These are phyloP conservation scores for Melipona beecheii DNA, from an alignment of 2,888 invertebrate species.

Conservation along the genomic window DNA sequence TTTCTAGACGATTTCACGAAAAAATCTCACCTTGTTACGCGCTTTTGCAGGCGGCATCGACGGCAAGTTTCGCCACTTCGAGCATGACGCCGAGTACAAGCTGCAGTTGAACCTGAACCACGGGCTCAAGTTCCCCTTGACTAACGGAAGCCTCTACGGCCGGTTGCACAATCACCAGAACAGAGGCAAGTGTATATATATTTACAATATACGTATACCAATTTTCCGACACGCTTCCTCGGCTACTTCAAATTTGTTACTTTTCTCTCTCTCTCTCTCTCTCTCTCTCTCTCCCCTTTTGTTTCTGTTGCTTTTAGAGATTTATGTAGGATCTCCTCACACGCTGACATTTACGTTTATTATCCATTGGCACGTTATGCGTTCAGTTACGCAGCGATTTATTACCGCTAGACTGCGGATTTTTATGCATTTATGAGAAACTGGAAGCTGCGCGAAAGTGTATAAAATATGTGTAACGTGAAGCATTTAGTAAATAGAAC, in stretches of 20 bases:
- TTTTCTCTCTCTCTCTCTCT: not conserved
- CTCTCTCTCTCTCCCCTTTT: not conserved
- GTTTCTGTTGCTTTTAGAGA: not conserved
- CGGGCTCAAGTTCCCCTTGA: slow-evolving; percentile 86
- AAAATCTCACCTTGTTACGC: slow-evolving; percentile 36
- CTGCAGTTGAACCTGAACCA: slow-evolving; percentile 83
- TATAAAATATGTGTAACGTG: too few species aligned
- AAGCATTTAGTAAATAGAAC: too few species aligned
- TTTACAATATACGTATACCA: too few species aligned
- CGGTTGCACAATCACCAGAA: slow-evolving; percentile 84
- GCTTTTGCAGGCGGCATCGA: slow-evolving; percentile 85
- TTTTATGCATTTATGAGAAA: too few species aligned
- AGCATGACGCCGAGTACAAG: slow-evolving; percentile 82
- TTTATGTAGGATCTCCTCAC: not conserved
- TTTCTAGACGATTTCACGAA: slow-evolving; percentile 41
- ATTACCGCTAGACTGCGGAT: not conserved
- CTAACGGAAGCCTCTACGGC: slow-evolving; percentile 87
- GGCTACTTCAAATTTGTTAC: not conserved
- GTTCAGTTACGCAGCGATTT: not conserved
- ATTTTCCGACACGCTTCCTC: not conserved
- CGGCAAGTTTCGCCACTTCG: slow-evolving; percentile 87
- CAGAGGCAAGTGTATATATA: slow-evolving; percentile 71
- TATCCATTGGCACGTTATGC: slow-evolving; percentile 1
- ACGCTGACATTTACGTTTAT: not conserved
- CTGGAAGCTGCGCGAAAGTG: too few species aligned